phyloP scores from a whole-genome alignment of 2,888 invertebrate species.

The Folsomia manolachei region DNA sequence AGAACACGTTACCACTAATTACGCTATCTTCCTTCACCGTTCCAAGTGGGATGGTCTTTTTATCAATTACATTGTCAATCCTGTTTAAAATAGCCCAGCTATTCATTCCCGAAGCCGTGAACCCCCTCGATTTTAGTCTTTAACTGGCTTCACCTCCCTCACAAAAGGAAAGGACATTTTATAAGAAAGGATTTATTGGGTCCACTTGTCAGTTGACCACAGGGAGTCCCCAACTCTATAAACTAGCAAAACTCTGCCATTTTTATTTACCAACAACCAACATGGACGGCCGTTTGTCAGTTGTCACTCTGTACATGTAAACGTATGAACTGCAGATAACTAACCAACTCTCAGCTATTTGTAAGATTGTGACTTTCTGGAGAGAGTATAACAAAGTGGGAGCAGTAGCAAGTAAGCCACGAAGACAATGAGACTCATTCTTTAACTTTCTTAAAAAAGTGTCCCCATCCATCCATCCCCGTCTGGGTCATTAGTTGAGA shows the following conservation, averaged over 20 bases:
- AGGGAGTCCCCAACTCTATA: background rate
- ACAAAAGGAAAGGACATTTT: background rate
- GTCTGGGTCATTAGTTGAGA: background rate
- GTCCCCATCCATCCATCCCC: background rate
- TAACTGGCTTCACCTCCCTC: too few species aligned
- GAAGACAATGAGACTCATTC: background rate
- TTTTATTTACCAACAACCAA: background rate
- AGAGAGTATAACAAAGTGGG: too few species aligned
- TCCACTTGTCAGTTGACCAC: background rate
- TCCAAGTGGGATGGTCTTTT: too few species aligned
- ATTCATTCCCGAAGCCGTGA: too few species aligned
- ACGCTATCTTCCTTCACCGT: too few species aligned
- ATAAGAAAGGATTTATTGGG: conserved; percentile 5
- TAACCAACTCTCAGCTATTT: too few species aligned
- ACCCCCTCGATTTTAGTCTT: too few species aligned
- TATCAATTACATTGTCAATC: too few species aligned
- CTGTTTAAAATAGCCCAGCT: too few species aligned
- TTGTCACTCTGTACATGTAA: background rate
- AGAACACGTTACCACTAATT: too few species aligned
- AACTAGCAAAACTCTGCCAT: background rate
- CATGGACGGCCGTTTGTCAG: conserved; percentile 1
- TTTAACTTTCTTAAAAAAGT: background rate
- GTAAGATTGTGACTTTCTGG: too few species aligned
- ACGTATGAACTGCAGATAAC: too few species aligned
- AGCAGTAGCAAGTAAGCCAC: background rate